Base-by-base conservation (phyloP, 2,113 vertebrate genomes). In the Centrocercus urophasianus region DNA sequence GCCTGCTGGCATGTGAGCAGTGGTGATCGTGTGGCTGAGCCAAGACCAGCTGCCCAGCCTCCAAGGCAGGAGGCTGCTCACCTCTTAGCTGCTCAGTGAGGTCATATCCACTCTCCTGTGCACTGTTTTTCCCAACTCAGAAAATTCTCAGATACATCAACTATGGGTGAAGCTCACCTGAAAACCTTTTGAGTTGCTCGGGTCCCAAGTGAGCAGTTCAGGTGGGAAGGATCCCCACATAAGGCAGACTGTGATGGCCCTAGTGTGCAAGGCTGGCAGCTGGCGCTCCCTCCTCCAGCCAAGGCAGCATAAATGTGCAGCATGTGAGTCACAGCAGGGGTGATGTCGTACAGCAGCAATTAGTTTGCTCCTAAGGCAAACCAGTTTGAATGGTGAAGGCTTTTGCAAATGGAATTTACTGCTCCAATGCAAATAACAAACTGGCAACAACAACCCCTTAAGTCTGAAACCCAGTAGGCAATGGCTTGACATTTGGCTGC, bases 401-500 rank as follows among this genome's bases (percentile, higher is more conserved):
- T 83, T 87, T 76, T 76, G 83, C 40, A 63, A 90, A 79, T 65
- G 92, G 87, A 88, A 90, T 93, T 93, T 90, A 66, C 89, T 76
- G 89, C 90, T 87, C 83, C 92, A 91, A 45, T 88, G 64, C 79
- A 94, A 96, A 94, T 94, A 90, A 83, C 77, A 81, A 89, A 78
- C 72, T 91, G 93, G 85, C 77, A 85, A 96, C 83, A 90, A 76
- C 76, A 92, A 93, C 67, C 57, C 34, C 83, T 89, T 22, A 43
- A 93, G 69, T 19, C 60, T 69, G 36, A 93, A 93, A 93, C 54
- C 45, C 4, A 3, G 69, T 72, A 65, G 65, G 89, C 72, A 94
- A 40, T 8, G 81, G 72, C 89, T 87, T 96, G 95, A 92, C 93
- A 94, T 96, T 94, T 94, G 78, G 74, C 79, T 89, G 88, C 86